Evolutionary conservation across 2,888 invertebrate genomes (phyloP).

Genomic region (Orchesellides sinensis): DNA sequence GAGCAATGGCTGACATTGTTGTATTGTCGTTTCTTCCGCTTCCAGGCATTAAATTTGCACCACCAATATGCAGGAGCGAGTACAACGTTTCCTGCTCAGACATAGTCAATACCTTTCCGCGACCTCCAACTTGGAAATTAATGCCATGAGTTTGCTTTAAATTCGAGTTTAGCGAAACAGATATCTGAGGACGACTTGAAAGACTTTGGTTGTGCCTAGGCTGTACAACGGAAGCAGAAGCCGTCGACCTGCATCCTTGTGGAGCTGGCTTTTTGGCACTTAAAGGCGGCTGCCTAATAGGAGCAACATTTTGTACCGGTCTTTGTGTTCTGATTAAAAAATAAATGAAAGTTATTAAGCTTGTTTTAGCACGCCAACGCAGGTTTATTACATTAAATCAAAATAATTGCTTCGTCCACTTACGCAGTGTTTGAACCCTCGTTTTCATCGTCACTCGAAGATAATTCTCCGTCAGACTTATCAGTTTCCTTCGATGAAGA

Average conservation of each 20-base stretch:
- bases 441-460: slow-evolving; percentile 29
- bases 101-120: slow-evolving; percentile 30
- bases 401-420: neutral
- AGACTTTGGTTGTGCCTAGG: too few species aligned
- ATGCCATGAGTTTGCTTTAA: slow-evolving; percentile 19
- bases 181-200: slow-evolving; percentile 18
- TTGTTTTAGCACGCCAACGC: neutral
- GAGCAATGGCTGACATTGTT: neutral
- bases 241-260: too few species aligned
- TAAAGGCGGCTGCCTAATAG: neutral
- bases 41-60: neutral
- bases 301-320: neutral
- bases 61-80: slow-evolving; percentile 22
- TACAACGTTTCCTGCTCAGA: slow-evolving; percentile 39
- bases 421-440: neutral
- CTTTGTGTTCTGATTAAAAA: slow-evolving; percentile 8
- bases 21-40: neutral
- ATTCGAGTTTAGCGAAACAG: slow-evolving; percentile 7
- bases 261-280: neutral
- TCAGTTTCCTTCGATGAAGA: neutral
- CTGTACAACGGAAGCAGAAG: neutral
- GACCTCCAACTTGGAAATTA: slow-evolving; percentile 36
- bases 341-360: neutral
- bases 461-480: slow-evolving; percentile 52
- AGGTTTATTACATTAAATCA: neutral